Evolutionary conservation across 2,888 invertebrate species (phyloP), one percentile per base, ranked within the genome.

Genomic region (Spicauda simplicius): DNA sequence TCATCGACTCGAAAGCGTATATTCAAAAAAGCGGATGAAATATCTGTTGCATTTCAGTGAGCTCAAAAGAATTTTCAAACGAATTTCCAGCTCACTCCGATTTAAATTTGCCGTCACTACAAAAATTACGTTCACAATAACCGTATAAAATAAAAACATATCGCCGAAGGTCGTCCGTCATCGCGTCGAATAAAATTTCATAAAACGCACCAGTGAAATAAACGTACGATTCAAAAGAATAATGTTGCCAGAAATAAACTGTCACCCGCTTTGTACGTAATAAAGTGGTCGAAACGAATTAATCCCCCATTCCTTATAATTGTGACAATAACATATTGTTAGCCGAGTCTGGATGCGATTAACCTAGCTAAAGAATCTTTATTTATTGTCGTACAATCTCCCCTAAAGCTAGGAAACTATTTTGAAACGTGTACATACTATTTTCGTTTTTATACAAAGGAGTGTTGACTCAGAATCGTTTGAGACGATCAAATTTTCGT

Each of bases 311-410:
- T 81, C 83, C 81, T 84, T 83, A 85, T 85, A 85, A 65, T 84
- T 84, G 81, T 88, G 90, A 89, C 90, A 87, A 86, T 86, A 87
- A 90, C 84, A 84, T 79, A 88, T 81, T 80, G 84, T 81, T 66
- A 66, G 60, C 76, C 75, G 80, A 79, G 76, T 72, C 80, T 79
- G 81, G 73, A 72, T 73, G 75, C 83, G 81, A 86, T 85, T 85
- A 83, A 79, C 79, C 76, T 77, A 77, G 79, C 74, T 74, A 72
- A 76, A 72, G 78, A 80, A 82, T 77, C 76, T 81, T 85, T 83
- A 67, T 89, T 86, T 85, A 84, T 83, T 80, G 74, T 72, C 37
- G 66, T 70, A 76, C 72, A 68, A 66, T 64, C 62, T 66, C 69
- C 68, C 52, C 67, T 63, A 62, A 65, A 70, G 69, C 16, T 60